Conservation (phyloP, 2,888 invertebrate species). For the Aphrophora alni region DNA sequence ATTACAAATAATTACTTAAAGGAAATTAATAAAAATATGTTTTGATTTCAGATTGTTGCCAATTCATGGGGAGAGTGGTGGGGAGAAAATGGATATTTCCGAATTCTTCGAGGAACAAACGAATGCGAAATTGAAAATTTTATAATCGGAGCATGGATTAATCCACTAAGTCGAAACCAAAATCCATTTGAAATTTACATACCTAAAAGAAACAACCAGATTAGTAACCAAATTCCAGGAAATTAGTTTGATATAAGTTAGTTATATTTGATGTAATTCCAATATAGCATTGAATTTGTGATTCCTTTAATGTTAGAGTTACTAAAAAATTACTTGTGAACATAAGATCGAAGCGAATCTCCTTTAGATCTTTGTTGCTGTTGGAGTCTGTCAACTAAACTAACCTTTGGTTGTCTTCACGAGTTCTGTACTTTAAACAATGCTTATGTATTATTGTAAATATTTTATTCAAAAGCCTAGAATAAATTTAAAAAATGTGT, state of each 20-base stretch:
- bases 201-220: background rate
- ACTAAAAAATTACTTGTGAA: background rate
- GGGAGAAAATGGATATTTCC: conserved; percentile 93
- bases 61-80: conserved; percentile 94
- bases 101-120: conserved; percentile 81
- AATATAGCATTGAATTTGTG: background rate
- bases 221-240: background rate
- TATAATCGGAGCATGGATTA: conserved; percentile 81
- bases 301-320: background rate
- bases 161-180: conserved; percentile 48
- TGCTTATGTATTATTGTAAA: background rate
- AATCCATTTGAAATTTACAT: background rate
- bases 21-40: no score
- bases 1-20: no score
- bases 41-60: conserved; percentile 78
- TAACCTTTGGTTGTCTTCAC: background rate
- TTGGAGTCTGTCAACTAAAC: background rate
- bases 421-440: background rate
- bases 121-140: conserved; percentile 92
- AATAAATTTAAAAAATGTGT: background rate
- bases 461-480: background rate
- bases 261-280: background rate
- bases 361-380: background rate
- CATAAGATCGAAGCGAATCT: background rate
- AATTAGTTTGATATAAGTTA: background rate